Evolutionary conservation across 1,140 invertebrate species (phyloP).

Genomic region (Episyrphus balteatus): DNA sequence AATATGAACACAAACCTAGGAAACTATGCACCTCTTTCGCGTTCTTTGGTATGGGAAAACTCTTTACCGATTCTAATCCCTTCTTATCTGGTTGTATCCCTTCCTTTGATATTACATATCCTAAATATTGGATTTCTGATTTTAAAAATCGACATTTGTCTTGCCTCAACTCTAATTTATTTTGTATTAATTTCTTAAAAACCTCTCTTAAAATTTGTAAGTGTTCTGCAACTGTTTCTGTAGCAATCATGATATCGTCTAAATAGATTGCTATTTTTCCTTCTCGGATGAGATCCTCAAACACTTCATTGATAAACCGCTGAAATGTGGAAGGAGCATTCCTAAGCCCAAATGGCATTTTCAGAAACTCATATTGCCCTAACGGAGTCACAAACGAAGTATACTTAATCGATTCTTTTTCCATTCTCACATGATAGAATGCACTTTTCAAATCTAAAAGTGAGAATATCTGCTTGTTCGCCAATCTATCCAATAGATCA

Average conservation of each 20-base stretch:
- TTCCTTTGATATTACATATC: constrained; percentile 11
- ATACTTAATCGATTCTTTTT: constrained; percentile 12
- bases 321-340: too few relatives aligned
- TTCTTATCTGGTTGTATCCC: constrained; percentile 20
- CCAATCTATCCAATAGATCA: constrained; percentile 20
- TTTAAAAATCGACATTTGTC: constrained; percentile 13
- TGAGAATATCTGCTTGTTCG: constrained; percentile 14
- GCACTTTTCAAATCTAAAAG: too few relatives aligned
- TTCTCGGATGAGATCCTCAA: constrained; percentile 9
- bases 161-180: background rate
- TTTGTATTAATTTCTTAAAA: constrained; percentile 3
- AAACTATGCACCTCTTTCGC: constrained; percentile 11
- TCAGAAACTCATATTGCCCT: too few relatives aligned
- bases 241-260: constrained; percentile 17
- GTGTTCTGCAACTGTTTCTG: constrained; percentile 5
- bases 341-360: too few relatives aligned
- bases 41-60: constrained; percentile 7
- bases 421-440: constrained; percentile 26
- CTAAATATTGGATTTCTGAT: constrained; percentile 11
- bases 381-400: constrained; percentile 30
- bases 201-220: constrained; percentile 7
- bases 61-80: constrained; percentile 13
- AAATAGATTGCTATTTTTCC: constrained; percentile 10
- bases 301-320: constrained; percentile 13
- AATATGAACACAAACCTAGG: constrained; percentile 13